Evolutionary conservation across 2,888 invertebrate species (phyloP).

Genomic region (Archips xylosteana): DNA sequence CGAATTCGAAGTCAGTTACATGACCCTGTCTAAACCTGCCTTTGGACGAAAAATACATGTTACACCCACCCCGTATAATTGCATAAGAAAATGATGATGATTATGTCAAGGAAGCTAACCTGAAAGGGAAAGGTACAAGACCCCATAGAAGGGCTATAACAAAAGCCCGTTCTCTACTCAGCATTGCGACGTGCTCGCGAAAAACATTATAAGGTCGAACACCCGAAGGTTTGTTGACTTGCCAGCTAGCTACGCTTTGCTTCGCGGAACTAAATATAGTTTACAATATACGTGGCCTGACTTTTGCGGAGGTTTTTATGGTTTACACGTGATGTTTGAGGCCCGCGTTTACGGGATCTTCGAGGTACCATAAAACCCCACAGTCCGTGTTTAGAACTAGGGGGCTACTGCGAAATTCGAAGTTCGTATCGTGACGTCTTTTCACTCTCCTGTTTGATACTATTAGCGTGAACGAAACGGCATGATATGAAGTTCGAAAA

Average conservation of each 20-base stretch:
- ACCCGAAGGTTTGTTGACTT: constrained; percentile 65
- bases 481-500: too few species aligned
- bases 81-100: too few species aligned
- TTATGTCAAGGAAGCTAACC: background rate
- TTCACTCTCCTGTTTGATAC: too few species aligned
- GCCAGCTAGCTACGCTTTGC: constrained; percentile 1
- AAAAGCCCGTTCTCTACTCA: constrained; percentile 13
- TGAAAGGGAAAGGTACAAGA: constrained; percentile 28
- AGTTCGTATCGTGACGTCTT: background rate
- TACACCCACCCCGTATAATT: too few species aligned
- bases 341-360: background rate
- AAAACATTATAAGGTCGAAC: constrained; percentile 71
- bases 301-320: constrained; percentile 21
- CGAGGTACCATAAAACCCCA: background rate
- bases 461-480: too few species aligned
- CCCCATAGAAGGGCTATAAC: constrained; percentile 13
- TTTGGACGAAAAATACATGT: too few species aligned
- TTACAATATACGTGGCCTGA: constrained; percentile 19
- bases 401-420: too few species aligned
- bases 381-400: too few species aligned
- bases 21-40: too few species aligned
- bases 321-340: background rate
- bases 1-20: too few species aligned
- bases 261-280: constrained; percentile 37
- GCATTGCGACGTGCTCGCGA: constrained; percentile 61